phyloP scores from a whole-genome alignment of 2,113 vertebrate species.

The Azemiops feae region DNA sequence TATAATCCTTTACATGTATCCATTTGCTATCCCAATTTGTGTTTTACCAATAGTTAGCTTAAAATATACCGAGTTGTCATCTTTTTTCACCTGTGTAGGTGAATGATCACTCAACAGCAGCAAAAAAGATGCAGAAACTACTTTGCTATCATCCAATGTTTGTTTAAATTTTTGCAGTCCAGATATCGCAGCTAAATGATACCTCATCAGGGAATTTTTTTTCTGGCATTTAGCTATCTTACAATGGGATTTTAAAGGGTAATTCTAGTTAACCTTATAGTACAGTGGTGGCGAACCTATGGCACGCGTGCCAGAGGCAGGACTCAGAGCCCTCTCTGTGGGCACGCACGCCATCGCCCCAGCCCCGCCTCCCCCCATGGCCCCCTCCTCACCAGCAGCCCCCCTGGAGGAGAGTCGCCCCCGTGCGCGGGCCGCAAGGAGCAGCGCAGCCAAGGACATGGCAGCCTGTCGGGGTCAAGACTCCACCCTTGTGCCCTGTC shows the following conservation, averaged over 20 bases:
- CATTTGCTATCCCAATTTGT: neutral
- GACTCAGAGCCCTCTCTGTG: too few relatives aligned
- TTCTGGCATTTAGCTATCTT: neutral
- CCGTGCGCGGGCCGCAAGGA: too few relatives aligned
- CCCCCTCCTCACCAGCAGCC: too few relatives aligned
- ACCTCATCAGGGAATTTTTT: neutral
- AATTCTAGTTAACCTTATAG: neutral
- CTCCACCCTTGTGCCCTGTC: too few relatives aligned
- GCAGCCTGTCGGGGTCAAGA: too few relatives aligned
- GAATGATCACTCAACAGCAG: neutral
- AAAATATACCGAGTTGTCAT: neutral
- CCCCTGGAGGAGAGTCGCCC: too few relatives aligned
- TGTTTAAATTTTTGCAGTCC: neutral
- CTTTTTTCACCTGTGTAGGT: neutral
- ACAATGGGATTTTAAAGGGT: neutral
- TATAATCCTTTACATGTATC: neutral
- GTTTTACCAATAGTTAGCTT: neutral
- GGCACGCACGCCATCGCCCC: too few relatives aligned
- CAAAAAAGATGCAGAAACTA: neutral
- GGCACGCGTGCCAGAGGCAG: too few relatives aligned
- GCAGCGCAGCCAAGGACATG: too few relatives aligned
- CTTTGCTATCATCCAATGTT: neutral
- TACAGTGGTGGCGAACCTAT: too few relatives aligned
- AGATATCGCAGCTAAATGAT: neutral
- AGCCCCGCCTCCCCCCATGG: too few relatives aligned